phyloP scores from a whole-genome alignment of 1,140 invertebrate species.

The Hermatobates lingyangjiaoensis region DNA sequence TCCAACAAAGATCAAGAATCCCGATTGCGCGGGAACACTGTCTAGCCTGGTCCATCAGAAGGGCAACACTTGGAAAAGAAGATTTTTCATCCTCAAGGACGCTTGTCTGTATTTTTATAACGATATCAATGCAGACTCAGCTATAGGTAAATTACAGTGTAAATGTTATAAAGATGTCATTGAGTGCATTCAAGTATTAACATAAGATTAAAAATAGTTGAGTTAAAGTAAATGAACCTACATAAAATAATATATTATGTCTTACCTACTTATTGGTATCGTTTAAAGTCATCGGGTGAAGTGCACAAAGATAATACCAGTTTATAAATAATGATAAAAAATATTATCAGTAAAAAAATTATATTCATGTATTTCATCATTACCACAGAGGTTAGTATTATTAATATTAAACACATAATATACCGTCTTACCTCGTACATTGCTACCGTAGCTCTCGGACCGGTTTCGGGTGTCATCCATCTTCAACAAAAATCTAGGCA shows the following conservation, averaged over 20 bases:
- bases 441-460: too few relatives aligned
- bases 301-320: background rate
- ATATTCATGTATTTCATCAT: too few relatives aligned
- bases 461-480: too few relatives aligned
- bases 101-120: constrained; percentile 88
- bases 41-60: constrained; percentile 51
- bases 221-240: background rate
- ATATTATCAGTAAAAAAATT: too few relatives aligned
- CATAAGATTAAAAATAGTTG: background rate
- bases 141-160: constrained; percentile 45
- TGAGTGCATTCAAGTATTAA: background rate
- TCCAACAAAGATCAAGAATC: constrained; percentile 48
- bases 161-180: too few relatives aligned
- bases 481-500: too few relatives aligned
- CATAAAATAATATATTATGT: background rate
- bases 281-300: background rate
- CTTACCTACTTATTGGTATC: background rate
- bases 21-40: constrained; percentile 81
- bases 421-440: too few relatives aligned
- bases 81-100: constrained; percentile 89
- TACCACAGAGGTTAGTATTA: too few relatives aligned
- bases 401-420: too few relatives aligned
- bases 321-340: background rate
- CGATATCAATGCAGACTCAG: constrained; percentile 62
- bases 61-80: constrained; percentile 69